Evolutionary conservation across 2,797 vertebrate genomes (phyloP).

Genomic region (Aeoliscus strigatus): DNA sequence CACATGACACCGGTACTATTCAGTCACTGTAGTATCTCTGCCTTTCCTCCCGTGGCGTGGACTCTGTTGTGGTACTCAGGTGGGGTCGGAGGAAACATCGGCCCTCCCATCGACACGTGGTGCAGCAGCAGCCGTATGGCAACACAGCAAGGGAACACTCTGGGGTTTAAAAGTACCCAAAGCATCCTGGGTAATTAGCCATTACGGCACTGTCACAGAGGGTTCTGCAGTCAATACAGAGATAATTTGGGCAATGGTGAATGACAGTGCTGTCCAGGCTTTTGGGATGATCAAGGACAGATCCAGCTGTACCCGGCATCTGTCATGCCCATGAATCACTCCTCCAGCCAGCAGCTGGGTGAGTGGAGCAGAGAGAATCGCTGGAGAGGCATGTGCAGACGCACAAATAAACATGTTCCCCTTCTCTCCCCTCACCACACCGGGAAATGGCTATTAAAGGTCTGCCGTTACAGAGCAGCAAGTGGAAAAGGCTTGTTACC

Average conservation of each 20-base stretch:
- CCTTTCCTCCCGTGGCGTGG: constrained; percentile 38
- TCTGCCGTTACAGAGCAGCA: constrained; percentile 75
- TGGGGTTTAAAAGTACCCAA: constrained; percentile 91
- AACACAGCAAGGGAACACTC: constrained; percentile 73
- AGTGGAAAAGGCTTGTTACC: constrained; percentile 79
- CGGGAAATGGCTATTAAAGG: constrained; percentile 83
- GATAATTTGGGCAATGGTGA: constrained; percentile 99
- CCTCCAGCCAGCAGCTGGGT: constrained; percentile 91
- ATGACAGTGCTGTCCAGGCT: constrained; percentile 99
- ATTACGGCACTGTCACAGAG: constrained; percentile 98
- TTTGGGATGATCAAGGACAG: constrained; percentile 99
- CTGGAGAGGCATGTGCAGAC: constrained; percentile 76
- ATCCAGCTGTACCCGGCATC: constrained; percentile 99
- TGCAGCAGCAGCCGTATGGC: constrained; percentile 49
- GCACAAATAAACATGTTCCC: constrained; percentile 81
- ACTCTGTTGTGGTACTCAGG: constrained; percentile 54
- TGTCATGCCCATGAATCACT: constrained; percentile 99
- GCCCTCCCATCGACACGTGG: constrained; percentile 54
- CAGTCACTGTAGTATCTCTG: constrained; percentile 48
- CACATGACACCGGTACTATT: constrained; percentile 30
- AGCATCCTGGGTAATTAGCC: constrained; percentile 99
- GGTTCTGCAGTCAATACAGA: constrained; percentile 99
- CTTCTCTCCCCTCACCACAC: constrained; percentile 68
- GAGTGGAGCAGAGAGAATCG: constrained; percentile 88
- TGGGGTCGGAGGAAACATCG: constrained; percentile 55